Evolutionary conservation across 1,140 invertebrate genomes (phyloP), one percentile per base, ranked within the genome.

Genomic region (Papilio dardanus): DNA sequence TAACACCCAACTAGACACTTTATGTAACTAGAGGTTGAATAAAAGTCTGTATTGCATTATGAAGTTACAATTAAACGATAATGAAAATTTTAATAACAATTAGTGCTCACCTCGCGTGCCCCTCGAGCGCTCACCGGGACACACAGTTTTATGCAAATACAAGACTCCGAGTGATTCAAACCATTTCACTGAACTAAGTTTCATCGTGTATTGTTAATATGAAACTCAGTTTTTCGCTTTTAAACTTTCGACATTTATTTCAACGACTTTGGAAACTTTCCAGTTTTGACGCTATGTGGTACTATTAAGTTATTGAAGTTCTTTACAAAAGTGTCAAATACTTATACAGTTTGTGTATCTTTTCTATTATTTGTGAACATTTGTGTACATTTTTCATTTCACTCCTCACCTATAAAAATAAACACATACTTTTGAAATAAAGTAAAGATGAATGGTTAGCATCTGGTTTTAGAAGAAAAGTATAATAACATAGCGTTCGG

Each of bases 131-230:
- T 62, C 54, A 62, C 30, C 24, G 54, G 6, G 21, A 19, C 10
- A 62, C 54, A 62, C 24, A n/a, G n/a, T n/a, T n/a, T n/a, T n/a
- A n/a, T n/a, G n/a, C n/a, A n/a, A n/a, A n/a, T n/a, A n/a, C n/a
- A n/a, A n/a, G n/a, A n/a, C n/a, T n/a, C n/a, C n/a, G 10, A 30
- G 21, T 28, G 50, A 58, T 1, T 58, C 28, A 28, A 62, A 62
- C 54, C 54, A 62, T 62, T 62, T 62, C 54, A 30, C 21, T 5
- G 54, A 28, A 62, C 54, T 62, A 30, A 62, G 54, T 62, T 62
- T 62, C 30, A 62, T 62, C 21, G 54, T 62, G 54, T 62, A 62
- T 62, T 62, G 54, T 62, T 62, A 62, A 62, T 62, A 62, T 28
- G 24, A 62, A 62, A 62, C 24, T 62, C 54, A 62, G 54, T 62